Evolutionary conservation across 2,797 vertebrate genomes (phyloP), one percentile per base, ranked within the genome.

Genomic region (Halcyon chelicuti): DNA sequence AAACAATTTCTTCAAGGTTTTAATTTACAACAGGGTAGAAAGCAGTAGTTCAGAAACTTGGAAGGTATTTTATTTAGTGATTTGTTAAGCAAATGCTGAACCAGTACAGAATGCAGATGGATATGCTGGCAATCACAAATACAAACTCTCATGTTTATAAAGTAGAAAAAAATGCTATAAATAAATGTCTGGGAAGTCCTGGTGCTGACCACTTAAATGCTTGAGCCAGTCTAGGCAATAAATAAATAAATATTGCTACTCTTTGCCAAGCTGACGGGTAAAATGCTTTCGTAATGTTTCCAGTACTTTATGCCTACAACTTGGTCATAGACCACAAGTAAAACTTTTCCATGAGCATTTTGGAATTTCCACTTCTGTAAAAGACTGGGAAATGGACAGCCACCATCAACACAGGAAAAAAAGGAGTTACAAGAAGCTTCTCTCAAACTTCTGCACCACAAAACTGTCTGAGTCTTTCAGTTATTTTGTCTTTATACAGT

Each of bases 191-290:
- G 72, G 55, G 65, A 83, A 91, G 46, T 31, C 35, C 66, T 68
- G n/a, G 35, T 92, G 31, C 37, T 89, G 82, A 73, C 31, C 4
- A 1, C 49, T 80, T 79, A 76, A 80, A 80, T 25, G 12, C 19
- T 68, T 79, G 58, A 80, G 29, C 42, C 75, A 83, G 55, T 66
- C 74, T 89, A 72, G 79, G 82, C 39, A 97, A 83, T 72, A 95
- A 96, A 96, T 96, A 95, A 96, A 96, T 97, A 93, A 96, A 85
- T 95, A 92, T 90, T 95, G 57, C 37, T 72, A 40, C 42, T 84
- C 42, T 65, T 96, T 95, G 96, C 97, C 97, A 97, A 96, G 94
- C 87, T 95, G 94, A 93, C 9, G 91, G 90, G 91, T 94, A 97
- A 96, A 92, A 96, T 92, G 63, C 15, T 92, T 86, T 93, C 83